phyloP scores from a whole-genome alignment of 2,113 vertebrate genomes.

The Ctenodactylus gundi region DNA sequence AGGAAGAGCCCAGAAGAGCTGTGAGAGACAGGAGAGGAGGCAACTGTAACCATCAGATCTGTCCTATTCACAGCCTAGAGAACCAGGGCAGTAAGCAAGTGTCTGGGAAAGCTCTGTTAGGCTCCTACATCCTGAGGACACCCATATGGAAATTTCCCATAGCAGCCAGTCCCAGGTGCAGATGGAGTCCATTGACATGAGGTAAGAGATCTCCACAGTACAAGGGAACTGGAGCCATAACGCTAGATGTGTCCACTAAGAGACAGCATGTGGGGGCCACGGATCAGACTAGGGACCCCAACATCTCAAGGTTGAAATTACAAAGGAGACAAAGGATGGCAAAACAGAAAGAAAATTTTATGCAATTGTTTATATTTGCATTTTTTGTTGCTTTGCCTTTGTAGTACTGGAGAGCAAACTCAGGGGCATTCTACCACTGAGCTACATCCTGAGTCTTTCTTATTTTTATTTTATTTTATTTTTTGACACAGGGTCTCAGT shows the following conservation, averaged over 20 bases:
- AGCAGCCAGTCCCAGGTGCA: not conserved
- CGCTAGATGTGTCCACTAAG: not conserved
- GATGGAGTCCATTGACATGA: not conserved
- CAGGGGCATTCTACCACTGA: not conserved
- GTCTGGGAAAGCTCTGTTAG: not conserved
- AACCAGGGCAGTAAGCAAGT: not conserved
- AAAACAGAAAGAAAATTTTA: not conserved
- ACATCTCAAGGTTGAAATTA: not conserved
- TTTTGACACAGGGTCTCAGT: not conserved
- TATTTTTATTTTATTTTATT: no score
- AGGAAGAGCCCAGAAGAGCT: not conserved
- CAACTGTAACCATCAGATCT: rapidly evolving
- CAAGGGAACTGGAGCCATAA: not conserved
- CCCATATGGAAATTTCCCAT: rapidly evolving
- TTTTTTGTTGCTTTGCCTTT: not conserved
- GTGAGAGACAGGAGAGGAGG: not conserved
- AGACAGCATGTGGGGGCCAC: not conserved
- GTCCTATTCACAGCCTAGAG: not conserved
- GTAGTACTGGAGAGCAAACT: not conserved
- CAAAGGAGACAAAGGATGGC: not conserved
- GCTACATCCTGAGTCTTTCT: not conserved
- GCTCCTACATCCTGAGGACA: not conserved
- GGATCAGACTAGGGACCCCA: not conserved
- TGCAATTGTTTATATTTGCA: not conserved
- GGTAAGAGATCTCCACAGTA: not conserved